phyloP scores from a whole-genome alignment of 1,140 invertebrate genomes.

The Sinella curviseta region DNA sequence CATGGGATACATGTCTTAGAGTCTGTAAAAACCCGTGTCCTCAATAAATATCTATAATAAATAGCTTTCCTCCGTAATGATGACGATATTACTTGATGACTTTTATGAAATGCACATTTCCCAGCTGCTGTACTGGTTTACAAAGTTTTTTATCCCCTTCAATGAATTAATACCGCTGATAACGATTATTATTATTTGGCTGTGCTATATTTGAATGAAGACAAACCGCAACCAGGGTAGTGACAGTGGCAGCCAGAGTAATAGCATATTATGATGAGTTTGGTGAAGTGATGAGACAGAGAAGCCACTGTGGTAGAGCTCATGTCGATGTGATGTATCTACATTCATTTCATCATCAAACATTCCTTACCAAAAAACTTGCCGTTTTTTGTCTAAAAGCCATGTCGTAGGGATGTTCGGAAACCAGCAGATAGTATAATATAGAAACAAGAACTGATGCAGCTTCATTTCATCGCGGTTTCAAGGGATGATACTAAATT shows the following conservation, averaged over 20 bases:
- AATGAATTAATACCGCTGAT: conserved; percentile 23
- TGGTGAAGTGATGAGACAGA: neutral
- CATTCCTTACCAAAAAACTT: neutral
- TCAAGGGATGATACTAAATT: neutral
- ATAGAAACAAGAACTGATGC: neutral
- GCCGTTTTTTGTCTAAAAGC: neutral
- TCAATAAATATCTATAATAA: conserved; percentile 9
- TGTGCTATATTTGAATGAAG: neutral
- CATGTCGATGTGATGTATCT: neutral
- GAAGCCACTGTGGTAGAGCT: neutral
- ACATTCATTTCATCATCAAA: conserved; percentile 5
- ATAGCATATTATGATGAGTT: neutral
- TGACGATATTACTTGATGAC: conserved; percentile 24
- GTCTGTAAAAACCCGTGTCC: conserved; percentile 10
- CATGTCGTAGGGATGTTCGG: neutral
- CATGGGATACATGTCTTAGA: neutral
- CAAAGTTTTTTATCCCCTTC: conserved; percentile 10
- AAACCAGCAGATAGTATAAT: neutral
- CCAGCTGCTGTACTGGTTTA: conserved; percentile 7
- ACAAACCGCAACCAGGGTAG: conserved; percentile 15
- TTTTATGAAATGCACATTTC: conserved; percentile 19
- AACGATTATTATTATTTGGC: neutral
- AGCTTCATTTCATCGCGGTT: neutral
- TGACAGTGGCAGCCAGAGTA: neutral
- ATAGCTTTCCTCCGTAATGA: neutral